These are phyloP conservation scores for Drosophila lowei DNA, from an alignment of 1,140 invertebrate genomes.

Conservation along the genomic window DNA sequence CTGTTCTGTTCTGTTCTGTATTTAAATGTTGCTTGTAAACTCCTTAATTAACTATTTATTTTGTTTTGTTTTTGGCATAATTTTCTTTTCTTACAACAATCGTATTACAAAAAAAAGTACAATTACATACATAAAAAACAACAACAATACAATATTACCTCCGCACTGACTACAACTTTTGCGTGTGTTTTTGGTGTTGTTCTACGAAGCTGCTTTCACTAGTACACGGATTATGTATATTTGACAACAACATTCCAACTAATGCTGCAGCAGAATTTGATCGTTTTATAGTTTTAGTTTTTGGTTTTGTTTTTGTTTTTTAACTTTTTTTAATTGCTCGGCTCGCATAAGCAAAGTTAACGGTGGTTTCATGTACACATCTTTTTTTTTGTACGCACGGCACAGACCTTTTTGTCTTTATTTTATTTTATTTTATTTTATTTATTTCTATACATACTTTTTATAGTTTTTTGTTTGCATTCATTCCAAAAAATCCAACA, in stretches of 20 bases:
- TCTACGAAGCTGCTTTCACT: conserved; percentile 45
- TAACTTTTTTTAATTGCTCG: conserved; percentile 50
- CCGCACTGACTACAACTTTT: conserved; percentile 29
- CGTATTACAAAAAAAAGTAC: conserved; percentile 46
- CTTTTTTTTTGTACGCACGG: conserved; percentile 38
- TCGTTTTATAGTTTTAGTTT: background rate
- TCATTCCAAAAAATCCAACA: no score
- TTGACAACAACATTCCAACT: conserved; percentile 49
- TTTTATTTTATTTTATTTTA: background rate
- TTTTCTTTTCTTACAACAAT: conserved; percentile 35
- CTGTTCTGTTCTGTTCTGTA: conserved; percentile 7
- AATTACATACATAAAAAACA: conserved; percentile 49
- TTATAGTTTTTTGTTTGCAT: no score
- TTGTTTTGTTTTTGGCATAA: conserved; percentile 34
- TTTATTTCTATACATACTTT: conserved; percentile 34
- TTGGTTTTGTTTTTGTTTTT: conserved; percentile 18
- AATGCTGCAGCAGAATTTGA: conserved; percentile 24
- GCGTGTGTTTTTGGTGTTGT: conserved; percentile 31
- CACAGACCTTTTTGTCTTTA: conserved; percentile 18
- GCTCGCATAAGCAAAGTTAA: conserved; percentile 59
- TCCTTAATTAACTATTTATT: conserved; percentile 42
- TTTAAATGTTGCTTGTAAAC: conserved; percentile 41
- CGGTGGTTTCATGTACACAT: conserved; percentile 54
- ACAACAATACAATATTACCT: conserved; percentile 44
- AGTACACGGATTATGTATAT: conserved; percentile 12